Percentiles rank a stretch among this genome's conserved stretches.
Evolutionary conservation across 2,113 vertebrate species (phyloP).

Genomic region (Callipepla californica): DNA sequence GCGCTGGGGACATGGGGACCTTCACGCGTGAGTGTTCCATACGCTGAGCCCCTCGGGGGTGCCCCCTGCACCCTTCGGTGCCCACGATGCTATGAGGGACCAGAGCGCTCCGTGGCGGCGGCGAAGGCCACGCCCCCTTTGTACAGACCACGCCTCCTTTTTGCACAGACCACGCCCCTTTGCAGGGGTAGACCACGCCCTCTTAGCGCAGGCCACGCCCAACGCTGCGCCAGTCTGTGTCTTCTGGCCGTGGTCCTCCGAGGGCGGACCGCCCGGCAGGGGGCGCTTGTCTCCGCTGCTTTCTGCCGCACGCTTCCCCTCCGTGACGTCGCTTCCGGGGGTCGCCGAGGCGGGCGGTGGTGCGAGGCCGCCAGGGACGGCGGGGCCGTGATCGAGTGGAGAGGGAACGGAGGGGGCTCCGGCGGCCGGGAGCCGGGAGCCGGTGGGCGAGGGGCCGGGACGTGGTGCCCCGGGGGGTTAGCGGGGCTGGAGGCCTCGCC

Average conservation of each 20-base stretch:
- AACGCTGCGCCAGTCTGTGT: no score
- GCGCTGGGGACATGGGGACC: not conserved
- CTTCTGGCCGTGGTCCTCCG: not conserved
- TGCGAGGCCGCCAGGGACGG: no score
- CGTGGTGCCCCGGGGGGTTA: not conserved
- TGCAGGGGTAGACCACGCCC: rapidly evolving
- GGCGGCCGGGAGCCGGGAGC: not conserved
- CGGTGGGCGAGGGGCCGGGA: not conserved
- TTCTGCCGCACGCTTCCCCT: not conserved
- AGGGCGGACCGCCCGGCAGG: rapidly evolving
- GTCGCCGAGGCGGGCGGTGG: not conserved
- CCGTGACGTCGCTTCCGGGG: not conserved
- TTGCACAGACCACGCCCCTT: not conserved
- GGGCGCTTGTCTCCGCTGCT: rapidly evolving
- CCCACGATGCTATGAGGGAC: no score
- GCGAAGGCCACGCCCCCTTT: not conserved
- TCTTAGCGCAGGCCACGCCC: rapidly evolving
- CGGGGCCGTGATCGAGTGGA: no score
- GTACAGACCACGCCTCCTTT: not conserved
- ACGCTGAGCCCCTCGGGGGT: not conserved
- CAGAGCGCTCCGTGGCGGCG: no score
- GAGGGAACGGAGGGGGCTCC: not conserved
- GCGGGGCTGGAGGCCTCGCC: no score
- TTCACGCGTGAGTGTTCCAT: rapidly evolving
- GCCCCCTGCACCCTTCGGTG: not conserved